Base-by-base conservation (phyloP, 2,113 vertebrate species). In the Alosa alosa region DNA sequence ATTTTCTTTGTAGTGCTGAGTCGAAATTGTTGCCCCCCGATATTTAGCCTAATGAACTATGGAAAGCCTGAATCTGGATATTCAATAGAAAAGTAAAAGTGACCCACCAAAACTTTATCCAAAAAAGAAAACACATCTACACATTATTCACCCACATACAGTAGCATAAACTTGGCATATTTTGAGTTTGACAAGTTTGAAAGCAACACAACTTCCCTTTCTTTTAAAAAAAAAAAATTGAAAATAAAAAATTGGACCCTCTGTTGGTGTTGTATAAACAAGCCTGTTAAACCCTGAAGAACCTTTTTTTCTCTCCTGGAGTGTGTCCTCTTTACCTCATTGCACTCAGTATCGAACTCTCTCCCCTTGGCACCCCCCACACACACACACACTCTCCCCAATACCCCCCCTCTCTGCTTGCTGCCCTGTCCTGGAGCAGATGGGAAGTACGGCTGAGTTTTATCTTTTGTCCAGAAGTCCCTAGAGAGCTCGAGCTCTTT, bases 391-490 rank as follows among this genome's bases (percentile, higher is more conserved):
- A n/a, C 81, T 87, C 86, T 86, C 89, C 86, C 88, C 83, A 86
- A 82, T 84, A 85, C 89, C 90, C 84, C 89, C 57, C 47, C 84
- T 83, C 46, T 45, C n/a, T 83, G 84, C 82, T 85, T 88, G 84
- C 84, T 94, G 95, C 95, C 96, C 95, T 45, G 83, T 96, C 95
- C 96, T 96, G 93, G 95, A 97, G 96, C 98, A 99, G 98, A 99
- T 99, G 98, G 98, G 97, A 96, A 98, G 96, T 99, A 97, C 96
- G 97, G 97, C 96, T 96, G 92, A 96, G 97, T 97, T 96, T 95
- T 96, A 94, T 94, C 96, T 97, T 98, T 99, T 99, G 98, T 99
- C 95, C 95, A 92, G 89, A 93, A 94, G 96, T 97, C 98, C 97
- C 97, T 94, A 95, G 97, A 98, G 98, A 92, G 93, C 92, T 90